Evolutionary conservation across 2,888 invertebrate genomes (phyloP).

Genomic region (Atrina japonica): DNA sequence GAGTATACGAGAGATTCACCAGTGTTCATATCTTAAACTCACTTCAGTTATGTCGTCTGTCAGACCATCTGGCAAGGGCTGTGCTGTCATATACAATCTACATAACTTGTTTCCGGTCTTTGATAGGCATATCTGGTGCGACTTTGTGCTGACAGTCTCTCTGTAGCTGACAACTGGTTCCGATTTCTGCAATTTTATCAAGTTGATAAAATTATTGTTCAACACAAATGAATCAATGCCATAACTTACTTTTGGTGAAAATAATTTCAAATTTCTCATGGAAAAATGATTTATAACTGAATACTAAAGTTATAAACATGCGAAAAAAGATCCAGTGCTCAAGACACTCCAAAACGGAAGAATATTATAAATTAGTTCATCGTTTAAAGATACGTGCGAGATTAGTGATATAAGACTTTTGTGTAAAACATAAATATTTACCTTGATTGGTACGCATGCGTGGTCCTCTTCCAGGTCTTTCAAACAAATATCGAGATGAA

Average conservation of each 20-base stretch:
- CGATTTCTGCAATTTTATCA: slow-evolving; percentile 98
- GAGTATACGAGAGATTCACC: no score
- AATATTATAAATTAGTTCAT: no score
- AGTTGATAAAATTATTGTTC: slow-evolving; percentile 81
- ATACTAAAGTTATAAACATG: no score
- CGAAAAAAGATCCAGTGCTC: no score
- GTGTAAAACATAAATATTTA: slow-evolving; percentile 25
- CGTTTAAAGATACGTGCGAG: no score
- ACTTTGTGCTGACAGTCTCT: slow-evolving; percentile 97
- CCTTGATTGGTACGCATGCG: slow-evolving; percentile 90
- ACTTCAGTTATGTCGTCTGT: slow-evolving; percentile 97
- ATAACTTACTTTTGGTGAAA: no score
- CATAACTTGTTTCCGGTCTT: slow-evolving; percentile 99
- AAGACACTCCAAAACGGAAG: no score
- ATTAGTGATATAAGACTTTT: no score
- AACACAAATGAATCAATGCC: background rate
- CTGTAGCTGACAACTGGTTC: slow-evolving; percentile 94
- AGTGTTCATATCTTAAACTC: no score
- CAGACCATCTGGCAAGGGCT: slow-evolving; percentile 98
- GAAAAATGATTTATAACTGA: background rate
- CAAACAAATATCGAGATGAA: slow-evolving; percentile 99
- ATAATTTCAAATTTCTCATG: background rate
- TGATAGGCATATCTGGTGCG: slow-evolving; percentile 96
- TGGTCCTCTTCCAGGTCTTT: slow-evolving; percentile 98
- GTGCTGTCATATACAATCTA: slow-evolving; percentile 96